These are phyloP conservation scores for Holacanthus passer DNA, from an alignment of 2,113 vertebrate genomes.

Conservation along the genomic window DNA sequence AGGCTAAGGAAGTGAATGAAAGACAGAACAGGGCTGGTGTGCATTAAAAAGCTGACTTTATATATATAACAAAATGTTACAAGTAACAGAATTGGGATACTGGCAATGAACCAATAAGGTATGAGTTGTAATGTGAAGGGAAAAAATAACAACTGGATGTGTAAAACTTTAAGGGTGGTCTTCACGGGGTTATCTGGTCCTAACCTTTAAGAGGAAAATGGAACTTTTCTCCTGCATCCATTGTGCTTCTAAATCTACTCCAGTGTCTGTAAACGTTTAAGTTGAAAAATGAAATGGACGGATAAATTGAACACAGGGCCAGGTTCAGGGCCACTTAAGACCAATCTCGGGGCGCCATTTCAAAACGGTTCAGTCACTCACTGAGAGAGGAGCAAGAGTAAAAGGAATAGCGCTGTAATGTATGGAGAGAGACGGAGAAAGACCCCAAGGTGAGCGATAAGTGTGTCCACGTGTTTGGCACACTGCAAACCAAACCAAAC, in stretches of 20 bases:
- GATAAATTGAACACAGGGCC: slow-evolving; percentile 63
- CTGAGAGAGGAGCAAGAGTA: slow-evolving; percentile 20
- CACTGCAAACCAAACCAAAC: slow-evolving; percentile 53
- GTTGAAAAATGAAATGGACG: slow-evolving; percentile 64
- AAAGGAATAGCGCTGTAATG: slow-evolving; percentile 25
- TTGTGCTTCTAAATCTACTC: slow-evolving; percentile 22
- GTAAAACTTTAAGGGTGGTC: slow-evolving; percentile 35
- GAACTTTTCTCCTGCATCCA: slow-evolving; percentile 31
- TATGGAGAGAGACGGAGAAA: slow-evolving; percentile 38
- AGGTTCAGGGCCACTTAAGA: slow-evolving; percentile 71
- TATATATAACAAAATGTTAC: slow-evolving; percentile 6
- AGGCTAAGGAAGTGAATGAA: slow-evolving; percentile 9
- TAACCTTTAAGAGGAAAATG: slow-evolving; percentile 36
- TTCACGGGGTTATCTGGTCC: slow-evolving; percentile 30
- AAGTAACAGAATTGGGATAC: background rate
- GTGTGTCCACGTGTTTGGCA: slow-evolving; percentile 77
- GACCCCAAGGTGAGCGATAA: slow-evolving; percentile 75
- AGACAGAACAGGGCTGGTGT: slow-evolving; percentile 32
- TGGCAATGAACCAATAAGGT: background rate
- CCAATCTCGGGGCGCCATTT: slow-evolving; percentile 55
- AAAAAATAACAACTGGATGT: slow-evolving; percentile 33
- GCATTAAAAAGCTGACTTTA: slow-evolving; percentile 27
- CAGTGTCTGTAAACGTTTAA: slow-evolving; percentile 66
- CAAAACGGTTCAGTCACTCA: slow-evolving; percentile 48
- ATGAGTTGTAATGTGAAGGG: slow-evolving; percentile 12